These are phyloP conservation scores for Tamias sibiricus DNA, from an alignment of 2,113 vertebrate species.

Conservation along the genomic window DNA sequence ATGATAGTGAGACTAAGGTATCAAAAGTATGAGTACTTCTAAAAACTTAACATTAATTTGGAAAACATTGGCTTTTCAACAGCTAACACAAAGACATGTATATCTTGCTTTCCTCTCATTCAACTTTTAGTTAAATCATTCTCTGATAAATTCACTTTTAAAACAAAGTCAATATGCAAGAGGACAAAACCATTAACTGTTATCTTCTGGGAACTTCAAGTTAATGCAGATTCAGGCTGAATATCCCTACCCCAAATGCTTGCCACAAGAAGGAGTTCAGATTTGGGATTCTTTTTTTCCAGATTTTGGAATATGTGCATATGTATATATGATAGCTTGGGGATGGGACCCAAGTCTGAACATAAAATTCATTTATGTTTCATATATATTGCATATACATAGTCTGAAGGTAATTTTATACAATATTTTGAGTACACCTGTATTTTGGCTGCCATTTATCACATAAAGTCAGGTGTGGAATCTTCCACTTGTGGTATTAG, in stretches of 20 bases:
- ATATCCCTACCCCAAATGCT: background rate
- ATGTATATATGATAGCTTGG: background rate
- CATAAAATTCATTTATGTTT: background rate
- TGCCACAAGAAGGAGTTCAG: background rate
- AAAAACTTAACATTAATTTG: background rate
- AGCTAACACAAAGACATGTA: background rate
- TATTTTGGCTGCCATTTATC: background rate
- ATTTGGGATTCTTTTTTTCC: background rate
- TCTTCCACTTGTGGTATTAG: background rate
- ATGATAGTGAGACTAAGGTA: background rate
- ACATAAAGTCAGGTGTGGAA: background rate
- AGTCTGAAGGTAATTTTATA: background rate
- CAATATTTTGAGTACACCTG: background rate
- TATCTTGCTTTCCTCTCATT: conserved; percentile 9
- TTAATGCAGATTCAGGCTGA: background rate
- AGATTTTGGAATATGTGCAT: background rate
- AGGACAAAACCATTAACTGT: background rate
- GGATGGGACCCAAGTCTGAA: background rate
- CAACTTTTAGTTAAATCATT: background rate
- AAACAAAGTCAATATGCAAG: background rate
- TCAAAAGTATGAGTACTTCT: background rate
- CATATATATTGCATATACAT: background rate
- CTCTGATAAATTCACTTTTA: conserved; percentile 14
- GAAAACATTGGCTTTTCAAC: conserved; percentile 31
- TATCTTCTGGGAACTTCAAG: background rate